Conservation (phyloP, 2,888 invertebrate genomes). For the Cephus nigrinus region DNA sequence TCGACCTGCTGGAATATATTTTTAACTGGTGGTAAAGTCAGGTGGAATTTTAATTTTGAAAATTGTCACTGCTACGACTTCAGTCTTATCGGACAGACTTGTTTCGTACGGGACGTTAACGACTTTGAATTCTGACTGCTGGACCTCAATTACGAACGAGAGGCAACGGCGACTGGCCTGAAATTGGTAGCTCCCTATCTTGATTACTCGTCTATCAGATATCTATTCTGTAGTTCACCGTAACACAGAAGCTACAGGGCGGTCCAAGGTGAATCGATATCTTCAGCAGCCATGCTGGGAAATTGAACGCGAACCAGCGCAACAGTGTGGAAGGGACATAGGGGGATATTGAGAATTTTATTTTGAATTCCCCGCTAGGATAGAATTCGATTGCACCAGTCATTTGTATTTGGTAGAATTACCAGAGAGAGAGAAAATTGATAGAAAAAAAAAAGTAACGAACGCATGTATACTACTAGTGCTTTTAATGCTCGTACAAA, state of each 20-base stretch:
- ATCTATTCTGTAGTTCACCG: neutral
- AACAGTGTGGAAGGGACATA: neutral
- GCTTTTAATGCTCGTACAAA: neutral
- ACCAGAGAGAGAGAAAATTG: neutral
- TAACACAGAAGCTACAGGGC: neutral
- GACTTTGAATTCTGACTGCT: neutral
- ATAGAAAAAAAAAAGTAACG: neutral
- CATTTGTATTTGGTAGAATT: neutral
- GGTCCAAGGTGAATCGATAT: neutral
- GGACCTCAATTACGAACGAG: neutral
- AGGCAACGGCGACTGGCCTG: neutral
- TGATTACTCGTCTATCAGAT: neutral
- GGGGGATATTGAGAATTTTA: neutral
- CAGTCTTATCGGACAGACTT: neutral
- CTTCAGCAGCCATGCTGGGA: neutral
- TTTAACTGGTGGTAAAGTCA: neutral
- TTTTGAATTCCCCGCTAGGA: neutral
- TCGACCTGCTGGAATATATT: neutral
- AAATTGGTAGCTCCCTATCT: neutral
- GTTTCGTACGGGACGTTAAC: neutral
- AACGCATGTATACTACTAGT: neutral
- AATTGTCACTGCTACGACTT: neutral
- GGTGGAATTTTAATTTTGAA: neutral
- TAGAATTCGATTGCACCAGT: neutral
- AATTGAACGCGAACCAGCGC: neutral